Conservation (phyloP, 2,797 vertebrate genomes). For the Podarcis siculus region DNA sequence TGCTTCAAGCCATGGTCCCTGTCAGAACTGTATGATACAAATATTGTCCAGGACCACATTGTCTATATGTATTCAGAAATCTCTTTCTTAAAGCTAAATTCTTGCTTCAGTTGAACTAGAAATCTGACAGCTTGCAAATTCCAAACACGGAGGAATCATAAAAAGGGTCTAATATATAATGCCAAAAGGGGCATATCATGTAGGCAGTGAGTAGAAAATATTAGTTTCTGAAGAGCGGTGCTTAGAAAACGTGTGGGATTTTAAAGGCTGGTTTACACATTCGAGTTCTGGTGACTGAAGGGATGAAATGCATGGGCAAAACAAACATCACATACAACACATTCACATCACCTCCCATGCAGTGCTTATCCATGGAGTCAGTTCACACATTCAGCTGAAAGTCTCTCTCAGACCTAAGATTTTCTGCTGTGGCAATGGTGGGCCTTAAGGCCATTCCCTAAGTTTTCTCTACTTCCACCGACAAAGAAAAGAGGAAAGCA, state of each 20-base stretch:
- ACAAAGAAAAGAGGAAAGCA: too few species aligned
- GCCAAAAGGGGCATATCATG: not conserved
- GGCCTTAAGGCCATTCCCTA: too few species aligned
- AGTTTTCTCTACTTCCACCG: too few species aligned
- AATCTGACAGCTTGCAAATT: not conserved
- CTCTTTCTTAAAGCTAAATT: not conserved
- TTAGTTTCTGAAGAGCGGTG: not conserved
- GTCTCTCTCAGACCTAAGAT: too few species aligned
- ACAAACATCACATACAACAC: not conserved
- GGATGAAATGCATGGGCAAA: not conserved
- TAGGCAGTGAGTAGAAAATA: slow-evolving; percentile 10
- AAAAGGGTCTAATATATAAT: slow-evolving; percentile 11
- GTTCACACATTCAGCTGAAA: too few species aligned
- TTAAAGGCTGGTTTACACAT: not conserved
- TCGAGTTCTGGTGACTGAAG: not conserved
- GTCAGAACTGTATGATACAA: not conserved
- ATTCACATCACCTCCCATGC: not conserved
- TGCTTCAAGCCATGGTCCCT: slow-evolving; percentile 16
- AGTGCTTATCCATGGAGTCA: too few species aligned
- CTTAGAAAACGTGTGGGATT: not conserved
- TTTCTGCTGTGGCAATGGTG: too few species aligned
- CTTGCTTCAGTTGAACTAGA: slow-evolving; percentile 5
- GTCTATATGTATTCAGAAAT: not conserved
- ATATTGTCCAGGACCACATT: not conserved
- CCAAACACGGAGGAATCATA: not conserved